Conservation (phyloP, 2,113 vertebrate genomes). For the Ailuropoda melanoleuca region DNA sequence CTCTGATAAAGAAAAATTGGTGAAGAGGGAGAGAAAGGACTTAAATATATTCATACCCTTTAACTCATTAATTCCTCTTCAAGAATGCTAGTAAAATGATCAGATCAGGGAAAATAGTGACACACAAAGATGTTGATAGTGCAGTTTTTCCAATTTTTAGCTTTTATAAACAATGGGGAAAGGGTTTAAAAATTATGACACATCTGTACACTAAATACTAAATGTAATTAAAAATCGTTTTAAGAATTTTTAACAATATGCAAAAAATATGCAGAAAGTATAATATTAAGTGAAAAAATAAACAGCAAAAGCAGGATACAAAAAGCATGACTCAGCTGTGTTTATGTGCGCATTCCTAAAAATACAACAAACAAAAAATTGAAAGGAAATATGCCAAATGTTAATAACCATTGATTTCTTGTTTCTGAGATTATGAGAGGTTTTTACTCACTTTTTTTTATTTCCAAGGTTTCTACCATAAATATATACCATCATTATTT, state of each 20-base stretch:
- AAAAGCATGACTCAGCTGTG: neutral
- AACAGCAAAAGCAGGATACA: neutral
- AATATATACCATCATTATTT: neutral
- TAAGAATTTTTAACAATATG: neutral
- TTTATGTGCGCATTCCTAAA: neutral
- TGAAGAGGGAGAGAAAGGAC: slow-evolving; percentile 67
- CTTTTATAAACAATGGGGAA: neutral
- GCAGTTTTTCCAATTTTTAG: neutral
- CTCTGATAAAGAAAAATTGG: slow-evolving; percentile 77
- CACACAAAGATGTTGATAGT: neutral
- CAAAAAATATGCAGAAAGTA: neutral
- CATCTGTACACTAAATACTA: neutral
- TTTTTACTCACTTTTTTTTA: neutral
- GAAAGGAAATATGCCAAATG: neutral
- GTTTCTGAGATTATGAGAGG: neutral
- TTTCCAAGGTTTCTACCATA: neutral
- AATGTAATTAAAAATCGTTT: neutral
- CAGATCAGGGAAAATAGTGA: neutral
- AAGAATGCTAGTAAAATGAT: slow-evolving; percentile 23
- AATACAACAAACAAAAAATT: neutral
- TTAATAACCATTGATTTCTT: neutral
- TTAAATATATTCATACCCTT: neutral
- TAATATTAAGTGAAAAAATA: neutral
- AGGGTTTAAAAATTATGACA: slow-evolving; percentile 40
- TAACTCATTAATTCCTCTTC: neutral